Evolutionary conservation across 2,797 vertebrate genomes (phyloP), one percentile per base, ranked within the genome.

Genomic region (Rhabdophis nuchalis): DNA sequence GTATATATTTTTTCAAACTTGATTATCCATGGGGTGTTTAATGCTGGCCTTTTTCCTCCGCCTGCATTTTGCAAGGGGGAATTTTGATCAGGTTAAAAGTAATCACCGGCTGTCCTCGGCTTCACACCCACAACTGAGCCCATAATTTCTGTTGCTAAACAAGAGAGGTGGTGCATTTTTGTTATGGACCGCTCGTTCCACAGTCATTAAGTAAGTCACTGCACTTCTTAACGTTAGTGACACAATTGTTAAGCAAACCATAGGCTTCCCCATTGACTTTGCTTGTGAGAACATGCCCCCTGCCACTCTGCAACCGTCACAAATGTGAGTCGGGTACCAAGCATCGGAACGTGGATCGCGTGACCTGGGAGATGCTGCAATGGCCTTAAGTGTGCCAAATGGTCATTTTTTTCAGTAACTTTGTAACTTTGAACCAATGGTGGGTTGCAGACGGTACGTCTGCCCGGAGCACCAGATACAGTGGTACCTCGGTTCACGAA

Each of bases 321-420:
- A 68, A 32, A 68, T 68, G 32, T 1, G n/a, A 68, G n/a, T 61
- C 13, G 7, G 29, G 14, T n/a, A 13, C 0, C 29, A n/a, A n/a
- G 29, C 12, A 1, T 64, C 1, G n/a, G 61, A 2, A n/a, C n/a
- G 14, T 16, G 1, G 13, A n/a, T n/a, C 29, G 5, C 1, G 1
- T 64, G 61, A 64, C 12, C 29, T 25, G 2, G 23, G 57, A 23
- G 58, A 68, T 61, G 27, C 27, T 64, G 11, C 60, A 61, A 4
- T 12, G 60, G 12, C 14, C 10, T 5, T 64, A n/a, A 14, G n/a
- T 16, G n/a, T 32, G 61, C 1, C 5, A 68, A 68, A 32, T 32
- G 5, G n/a, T 16, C n/a, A 16, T 13, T 64, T 57, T 60, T 60
- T 32, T 16, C n/a, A 16, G 61, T 32, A 1, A 29, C 29, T 0